Percentiles rank a stretch among this genome's conserved stretches.
phyloP scores from a whole-genome alignment of 2,797 vertebrate genomes.

The Epinephelus awoara region DNA sequence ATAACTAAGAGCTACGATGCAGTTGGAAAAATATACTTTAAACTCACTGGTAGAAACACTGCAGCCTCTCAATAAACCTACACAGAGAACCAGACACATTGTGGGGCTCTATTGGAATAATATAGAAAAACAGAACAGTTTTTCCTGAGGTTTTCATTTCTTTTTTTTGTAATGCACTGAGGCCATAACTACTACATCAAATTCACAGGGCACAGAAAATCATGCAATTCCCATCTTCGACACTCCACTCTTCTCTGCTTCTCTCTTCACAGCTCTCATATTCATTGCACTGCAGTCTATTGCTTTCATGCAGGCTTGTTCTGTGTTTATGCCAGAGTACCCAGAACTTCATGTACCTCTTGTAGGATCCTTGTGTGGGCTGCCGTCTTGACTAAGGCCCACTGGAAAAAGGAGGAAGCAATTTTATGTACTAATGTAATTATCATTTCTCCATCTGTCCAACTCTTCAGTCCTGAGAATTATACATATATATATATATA shows the following conservation, averaged over 20 bases:
- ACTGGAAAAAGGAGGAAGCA: background rate
- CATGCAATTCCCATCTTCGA: conserved; percentile 12
- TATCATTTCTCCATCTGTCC: background rate
- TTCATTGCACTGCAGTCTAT: conserved; percentile 14
- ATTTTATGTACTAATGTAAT: background rate
- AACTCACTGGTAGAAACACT: background rate
- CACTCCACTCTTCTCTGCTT: conserved; percentile 6
- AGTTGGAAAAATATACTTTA: background rate
- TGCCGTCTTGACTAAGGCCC: conserved; percentile 1
- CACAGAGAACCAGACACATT: background rate
- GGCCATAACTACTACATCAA: conserved; percentile 18
- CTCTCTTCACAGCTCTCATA: conserved; percentile 4
- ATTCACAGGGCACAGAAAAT: conserved; percentile 20
- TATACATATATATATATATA: background rate
- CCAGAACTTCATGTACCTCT: conserved; percentile 10
- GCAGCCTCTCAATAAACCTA: background rate
- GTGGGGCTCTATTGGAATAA: background rate
- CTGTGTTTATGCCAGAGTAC: conserved; percentile 9
- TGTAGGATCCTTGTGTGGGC: background rate
- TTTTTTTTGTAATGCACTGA: conserved; percentile 12
- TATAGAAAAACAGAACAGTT: conserved; percentile 13
- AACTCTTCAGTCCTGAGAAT: background rate
- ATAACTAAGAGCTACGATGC: background rate
- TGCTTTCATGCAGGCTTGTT: conserved; percentile 16
- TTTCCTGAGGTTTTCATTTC: no score